phyloP scores from a whole-genome alignment of 2,888 invertebrate species.

The Galeruca laticollis region DNA sequence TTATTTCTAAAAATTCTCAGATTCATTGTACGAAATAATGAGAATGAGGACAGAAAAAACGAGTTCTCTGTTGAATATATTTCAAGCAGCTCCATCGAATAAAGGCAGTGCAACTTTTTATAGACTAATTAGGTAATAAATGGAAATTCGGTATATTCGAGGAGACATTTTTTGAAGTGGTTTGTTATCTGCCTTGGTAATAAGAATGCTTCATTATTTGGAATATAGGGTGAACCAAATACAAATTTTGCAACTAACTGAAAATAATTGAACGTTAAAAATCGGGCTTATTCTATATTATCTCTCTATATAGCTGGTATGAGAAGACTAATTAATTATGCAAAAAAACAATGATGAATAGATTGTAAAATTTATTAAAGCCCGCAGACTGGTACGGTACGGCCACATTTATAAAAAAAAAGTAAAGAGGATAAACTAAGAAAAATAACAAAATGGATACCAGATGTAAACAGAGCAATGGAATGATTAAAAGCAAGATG shows the following conservation, averaged over 20 bases:
- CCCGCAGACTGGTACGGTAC: too few relatives aligned
- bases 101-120: slow-evolving; percentile 35
- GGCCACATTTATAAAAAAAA: too few relatives aligned
- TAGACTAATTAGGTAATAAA: slow-evolving; percentile 36
- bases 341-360: too few relatives aligned
- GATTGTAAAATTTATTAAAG: too few relatives aligned
- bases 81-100: slow-evolving; percentile 25
- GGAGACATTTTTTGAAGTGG: slow-evolving; percentile 34
- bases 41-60: slow-evolving; percentile 35
- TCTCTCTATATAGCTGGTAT: too few relatives aligned
- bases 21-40: slow-evolving; percentile 27
- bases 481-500: too few relatives aligned
- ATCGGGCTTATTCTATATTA: too few relatives aligned
- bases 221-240: neutral
- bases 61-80: slow-evolving; percentile 34
- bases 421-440: too few relatives aligned
- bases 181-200: slow-evolving; percentile 18
- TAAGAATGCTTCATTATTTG: slow-evolving; percentile 17
- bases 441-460: too few relatives aligned
- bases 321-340: too few relatives aligned
- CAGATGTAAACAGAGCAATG: too few relatives aligned
- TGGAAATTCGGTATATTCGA: slow-evolving; percentile 30
- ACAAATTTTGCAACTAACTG: neutral
- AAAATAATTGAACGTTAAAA: neutral
- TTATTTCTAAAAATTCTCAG: slow-evolving; percentile 25